Percentiles rank a stretch among this genome's conserved stretches.
phyloP scores from a whole-genome alignment of 2,888 invertebrate species.

The Dicyrtomina minuta region DNA sequence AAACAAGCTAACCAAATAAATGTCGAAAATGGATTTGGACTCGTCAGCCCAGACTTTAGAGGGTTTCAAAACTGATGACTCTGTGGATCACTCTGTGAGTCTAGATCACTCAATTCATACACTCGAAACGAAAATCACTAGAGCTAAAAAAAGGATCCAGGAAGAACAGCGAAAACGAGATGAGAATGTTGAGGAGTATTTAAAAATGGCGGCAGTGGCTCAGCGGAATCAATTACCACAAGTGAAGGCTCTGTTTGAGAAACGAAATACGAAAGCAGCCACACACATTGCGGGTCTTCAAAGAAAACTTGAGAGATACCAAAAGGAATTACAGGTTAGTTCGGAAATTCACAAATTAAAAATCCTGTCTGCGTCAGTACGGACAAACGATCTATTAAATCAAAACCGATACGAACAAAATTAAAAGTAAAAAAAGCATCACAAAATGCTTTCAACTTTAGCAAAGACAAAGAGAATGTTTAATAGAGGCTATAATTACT shows the following conservation, averaged over 20 bases:
- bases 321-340: conserved; percentile 43
- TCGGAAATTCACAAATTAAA: no score
- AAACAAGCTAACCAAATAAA: no score
- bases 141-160: conserved; percentile 49
- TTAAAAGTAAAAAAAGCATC: no score
- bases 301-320: conserved; percentile 50
- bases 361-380: no score
- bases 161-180: conserved; percentile 50
- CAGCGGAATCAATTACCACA: conserved; percentile 51
- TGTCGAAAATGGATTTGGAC: conserved; percentile 9
- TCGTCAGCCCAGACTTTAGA: no score
- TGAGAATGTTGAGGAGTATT: conserved; percentile 52
- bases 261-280: conserved; percentile 52
- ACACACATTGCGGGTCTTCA: conserved; percentile 51
- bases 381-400: no score
- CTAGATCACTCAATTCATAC: conserved; percentile 38
- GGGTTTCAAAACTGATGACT: conserved; percentile 31
- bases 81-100: conserved; percentile 3
- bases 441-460: no score
- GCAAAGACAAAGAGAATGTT: no score
- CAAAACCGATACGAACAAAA: no score
- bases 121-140: conserved; percentile 43
- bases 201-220: conserved; percentile 52
- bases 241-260: conserved; percentile 52
- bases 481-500: no score